Evolutionary conservation across 2,888 invertebrate species (phyloP).

Genomic region (Athrips mouffetella): DNA sequence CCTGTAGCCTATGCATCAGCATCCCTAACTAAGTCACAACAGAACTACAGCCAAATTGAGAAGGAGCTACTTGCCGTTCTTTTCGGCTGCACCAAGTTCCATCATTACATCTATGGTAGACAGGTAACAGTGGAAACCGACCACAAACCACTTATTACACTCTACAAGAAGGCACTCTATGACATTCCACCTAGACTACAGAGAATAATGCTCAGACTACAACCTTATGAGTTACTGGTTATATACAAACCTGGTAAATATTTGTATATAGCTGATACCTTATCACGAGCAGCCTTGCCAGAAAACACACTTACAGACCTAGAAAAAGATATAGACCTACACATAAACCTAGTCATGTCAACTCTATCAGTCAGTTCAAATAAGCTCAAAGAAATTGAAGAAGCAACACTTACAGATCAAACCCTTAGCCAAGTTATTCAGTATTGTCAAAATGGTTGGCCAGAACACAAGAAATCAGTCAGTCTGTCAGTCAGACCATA

Average conservation of each 20-base stretch:
- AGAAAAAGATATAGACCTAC: no score
- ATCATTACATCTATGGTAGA: constrained; percentile 16
- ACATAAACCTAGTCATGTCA: background rate
- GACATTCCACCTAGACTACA: constrained; percentile 19
- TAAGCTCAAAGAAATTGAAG: background rate
- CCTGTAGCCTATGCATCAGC: constrained; percentile 18
- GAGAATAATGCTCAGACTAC: constrained; percentile 19
- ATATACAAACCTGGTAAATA: constrained; percentile 17
- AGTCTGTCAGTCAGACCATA: constrained; percentile 1
- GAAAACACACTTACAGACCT: background rate
- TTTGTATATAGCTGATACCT: no score
- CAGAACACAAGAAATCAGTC: background rate
- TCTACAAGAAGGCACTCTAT: constrained; percentile 21
- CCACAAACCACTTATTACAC: constrained; percentile 19
- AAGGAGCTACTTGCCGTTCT: constrained; percentile 21
- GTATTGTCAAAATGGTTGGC: background rate
- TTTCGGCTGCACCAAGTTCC: constrained; percentile 18
- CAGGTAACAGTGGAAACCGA: constrained; percentile 1
- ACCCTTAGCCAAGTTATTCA: background rate
- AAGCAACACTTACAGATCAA: constrained; percentile 14
- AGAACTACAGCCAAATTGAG: constrained; percentile 18
- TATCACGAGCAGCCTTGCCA: constrained; percentile 14
- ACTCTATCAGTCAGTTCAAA: background rate
- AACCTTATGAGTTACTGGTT: constrained; percentile 16
- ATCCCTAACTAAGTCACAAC: constrained; percentile 10